Evolutionary conservation across 2,888 invertebrate species (phyloP).

Genomic region (Cheilosia grossa): DNA sequence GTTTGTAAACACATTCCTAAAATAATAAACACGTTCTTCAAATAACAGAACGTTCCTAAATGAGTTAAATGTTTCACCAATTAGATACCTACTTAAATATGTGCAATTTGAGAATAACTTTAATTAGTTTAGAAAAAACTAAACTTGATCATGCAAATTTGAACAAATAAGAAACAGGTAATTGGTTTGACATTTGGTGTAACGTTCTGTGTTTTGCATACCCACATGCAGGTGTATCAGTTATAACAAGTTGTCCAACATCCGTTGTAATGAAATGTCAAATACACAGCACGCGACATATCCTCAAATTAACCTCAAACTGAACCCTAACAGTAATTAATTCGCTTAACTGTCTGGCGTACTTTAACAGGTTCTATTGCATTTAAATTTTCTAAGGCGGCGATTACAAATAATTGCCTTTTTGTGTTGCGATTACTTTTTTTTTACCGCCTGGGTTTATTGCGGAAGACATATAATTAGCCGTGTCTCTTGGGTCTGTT

Average conservation of each 20-base stretch:
- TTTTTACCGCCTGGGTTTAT: neutral
- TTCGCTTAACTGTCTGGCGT: slow-evolving; percentile 11
- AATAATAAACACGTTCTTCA: too few relatives aligned
- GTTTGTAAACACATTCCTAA: too few relatives aligned
- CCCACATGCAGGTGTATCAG: too few relatives aligned
- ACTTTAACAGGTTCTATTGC: slow-evolving; percentile 40
- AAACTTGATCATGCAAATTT: neutral
- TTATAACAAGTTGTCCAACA: too few relatives aligned
- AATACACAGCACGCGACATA: slow-evolving; percentile 32
- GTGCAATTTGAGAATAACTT: neutral
- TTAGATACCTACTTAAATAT: too few relatives aligned
- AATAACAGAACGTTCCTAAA: too few relatives aligned
- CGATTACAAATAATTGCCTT: slow-evolving; percentile 20
- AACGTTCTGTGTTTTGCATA: neutral
- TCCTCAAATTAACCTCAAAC: slow-evolving; percentile 36
- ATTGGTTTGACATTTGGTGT: neutral
- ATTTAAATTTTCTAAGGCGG: slow-evolving; percentile 38
- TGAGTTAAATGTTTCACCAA: too few relatives aligned
- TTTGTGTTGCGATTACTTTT: slow-evolving; percentile 9
- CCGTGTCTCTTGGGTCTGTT: slow-evolving; percentile 3
- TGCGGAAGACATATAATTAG: slow-evolving; percentile 26
- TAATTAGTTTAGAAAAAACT: neutral
- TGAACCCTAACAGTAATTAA: slow-evolving; percentile 7
- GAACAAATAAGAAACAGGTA: neutral
- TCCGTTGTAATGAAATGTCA: too few relatives aligned